phyloP scores from a whole-genome alignment of 1,140 invertebrate species.

The Zophobas atratus region DNA sequence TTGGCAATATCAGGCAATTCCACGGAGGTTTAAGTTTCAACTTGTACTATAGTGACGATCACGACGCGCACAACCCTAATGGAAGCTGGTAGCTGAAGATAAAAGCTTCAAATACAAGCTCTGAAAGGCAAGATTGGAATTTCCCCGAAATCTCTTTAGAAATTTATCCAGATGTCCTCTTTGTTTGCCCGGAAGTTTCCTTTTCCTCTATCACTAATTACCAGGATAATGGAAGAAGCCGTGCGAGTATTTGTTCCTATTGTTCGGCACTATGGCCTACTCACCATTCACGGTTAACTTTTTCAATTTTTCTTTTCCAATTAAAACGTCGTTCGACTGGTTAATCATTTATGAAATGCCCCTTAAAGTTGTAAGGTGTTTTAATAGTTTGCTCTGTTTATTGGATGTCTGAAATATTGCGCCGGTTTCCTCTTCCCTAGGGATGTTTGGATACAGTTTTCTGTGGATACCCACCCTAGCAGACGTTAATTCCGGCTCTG shows the following conservation, averaged over 20 bases:
- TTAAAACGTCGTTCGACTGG: conserved; percentile 1
- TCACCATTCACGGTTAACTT: not conserved
- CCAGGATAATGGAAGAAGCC: conserved; percentile 26
- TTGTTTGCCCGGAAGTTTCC: conserved; percentile 45
- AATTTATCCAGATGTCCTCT: conserved; percentile 45
- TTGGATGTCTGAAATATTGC: conserved; percentile 34
- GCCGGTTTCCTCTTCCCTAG: conserved; percentile 18
- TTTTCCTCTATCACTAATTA: conserved; percentile 45
- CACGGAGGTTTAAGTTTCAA: not conserved
- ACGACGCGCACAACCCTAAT: conserved; percentile 30
- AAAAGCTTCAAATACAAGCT: conserved; percentile 5
- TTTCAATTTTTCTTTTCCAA: conserved; percentile 5
- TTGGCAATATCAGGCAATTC: conserved; percentile 23
- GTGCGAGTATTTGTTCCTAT: conserved; percentile 30
- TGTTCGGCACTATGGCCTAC: not conserved
- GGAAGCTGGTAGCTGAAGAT: conserved; percentile 37
- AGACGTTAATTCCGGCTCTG: conserved; percentile 23
- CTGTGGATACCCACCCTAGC: conserved; percentile 27
- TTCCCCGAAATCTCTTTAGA: conserved; percentile 33
- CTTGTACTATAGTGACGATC: conserved; percentile 19
- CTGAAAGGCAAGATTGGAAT: conserved; percentile 24
- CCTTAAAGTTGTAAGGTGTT: conserved; percentile 22
- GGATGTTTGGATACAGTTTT: conserved; percentile 25
- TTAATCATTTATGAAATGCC: conserved; percentile 33
- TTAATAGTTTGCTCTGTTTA: conserved; percentile 38